Evolutionary conservation across 1,140 invertebrate genomes (phyloP).

Genomic region (Zaprionus africanus): DNA sequence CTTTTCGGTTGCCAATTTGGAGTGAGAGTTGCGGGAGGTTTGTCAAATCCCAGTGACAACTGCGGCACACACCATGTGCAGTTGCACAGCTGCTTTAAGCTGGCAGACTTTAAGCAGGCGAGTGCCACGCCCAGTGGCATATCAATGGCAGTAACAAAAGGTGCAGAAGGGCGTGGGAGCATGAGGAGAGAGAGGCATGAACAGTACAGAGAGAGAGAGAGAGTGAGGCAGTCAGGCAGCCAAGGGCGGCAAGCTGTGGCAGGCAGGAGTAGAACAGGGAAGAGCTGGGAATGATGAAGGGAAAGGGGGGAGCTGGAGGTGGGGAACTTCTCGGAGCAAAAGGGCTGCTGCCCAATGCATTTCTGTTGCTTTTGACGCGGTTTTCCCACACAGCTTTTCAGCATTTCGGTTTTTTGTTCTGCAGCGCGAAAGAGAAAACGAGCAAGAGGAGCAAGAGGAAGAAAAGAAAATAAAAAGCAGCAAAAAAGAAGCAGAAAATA

Average conservation of each 20-base stretch:
- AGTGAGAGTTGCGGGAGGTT: conserved; percentile 33
- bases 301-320: neutral
- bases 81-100: conserved; percentile 4
- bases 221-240: neutral
- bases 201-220: too few species aligned
- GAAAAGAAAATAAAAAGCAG: conserved; percentile 8
- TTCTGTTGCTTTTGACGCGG: conserved; percentile 78
- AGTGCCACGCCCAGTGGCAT: conserved; percentile 53
- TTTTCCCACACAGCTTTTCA: conserved; percentile 56
- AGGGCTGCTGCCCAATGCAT: conserved; percentile 63
- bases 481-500: conserved; percentile 63
- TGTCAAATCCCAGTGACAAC: conserved; percentile 32
- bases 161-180: conserved; percentile 20
- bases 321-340: neutral
- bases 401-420: conserved; percentile 25
- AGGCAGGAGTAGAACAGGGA: conserved; percentile 2
- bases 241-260: conserved; percentile 33
- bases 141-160: conserved; percentile 59
- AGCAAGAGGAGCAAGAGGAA: conserved; percentile 16
- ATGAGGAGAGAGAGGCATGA: neutral
- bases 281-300: too few species aligned
- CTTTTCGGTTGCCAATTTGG: conserved; percentile 39
- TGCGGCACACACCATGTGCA: conserved; percentile 16
- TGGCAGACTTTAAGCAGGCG: conserved; percentile 24
- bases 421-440: conserved; percentile 40